phyloP scores from a whole-genome alignment of 2,113 vertebrate species.

The Barbus barbus region DNA sequence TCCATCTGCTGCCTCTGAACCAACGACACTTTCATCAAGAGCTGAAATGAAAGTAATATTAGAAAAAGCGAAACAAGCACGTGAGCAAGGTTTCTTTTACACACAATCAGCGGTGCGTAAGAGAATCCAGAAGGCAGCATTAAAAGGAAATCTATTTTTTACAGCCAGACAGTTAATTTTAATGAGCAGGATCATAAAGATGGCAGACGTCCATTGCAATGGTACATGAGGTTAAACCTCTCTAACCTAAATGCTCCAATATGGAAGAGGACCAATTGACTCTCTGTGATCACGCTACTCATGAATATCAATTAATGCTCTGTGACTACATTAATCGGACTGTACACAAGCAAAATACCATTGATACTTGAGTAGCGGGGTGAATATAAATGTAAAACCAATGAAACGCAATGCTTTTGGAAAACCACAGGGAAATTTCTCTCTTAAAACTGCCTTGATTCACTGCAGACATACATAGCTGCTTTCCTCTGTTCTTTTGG shows the following conservation, averaged over 20 bases:
- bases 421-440: slow-evolving; percentile 3
- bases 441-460: slow-evolving; percentile 7
- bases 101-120: slow-evolving; percentile 62
- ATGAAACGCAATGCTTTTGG: slow-evolving; percentile 10
- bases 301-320: not conserved
- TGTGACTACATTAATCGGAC: not conserved
- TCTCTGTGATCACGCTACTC: not conserved
- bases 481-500: slow-evolving; percentile 13
- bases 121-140: slow-evolving; percentile 74
- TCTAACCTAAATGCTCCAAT: slow-evolving; percentile 70
- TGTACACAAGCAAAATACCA: not conserved
- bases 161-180: slow-evolving; percentile 79
- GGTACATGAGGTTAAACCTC: slow-evolving; percentile 69
- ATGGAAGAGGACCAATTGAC: slow-evolving; percentile 56
- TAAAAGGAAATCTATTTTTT: slow-evolving; percentile 76
- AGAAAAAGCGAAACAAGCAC: slow-evolving; percentile 19
- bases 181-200: slow-evolving; percentile 80
- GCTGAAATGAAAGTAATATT: slow-evolving; percentile 7
- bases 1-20: not conserved
- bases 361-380: not conserved
- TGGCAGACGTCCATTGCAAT: slow-evolving; percentile 73
- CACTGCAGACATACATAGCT: not conserved
- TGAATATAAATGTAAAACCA: slow-evolving; percentile 16
- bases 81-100: slow-evolving; percentile 50
- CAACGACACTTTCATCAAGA: slow-evolving; percentile 18